These are phyloP conservation scores for Oscarella lobularis DNA, from an alignment of 37 sponge, comb jelly and placozoan genomes.

Conservation along the genomic window DNA sequence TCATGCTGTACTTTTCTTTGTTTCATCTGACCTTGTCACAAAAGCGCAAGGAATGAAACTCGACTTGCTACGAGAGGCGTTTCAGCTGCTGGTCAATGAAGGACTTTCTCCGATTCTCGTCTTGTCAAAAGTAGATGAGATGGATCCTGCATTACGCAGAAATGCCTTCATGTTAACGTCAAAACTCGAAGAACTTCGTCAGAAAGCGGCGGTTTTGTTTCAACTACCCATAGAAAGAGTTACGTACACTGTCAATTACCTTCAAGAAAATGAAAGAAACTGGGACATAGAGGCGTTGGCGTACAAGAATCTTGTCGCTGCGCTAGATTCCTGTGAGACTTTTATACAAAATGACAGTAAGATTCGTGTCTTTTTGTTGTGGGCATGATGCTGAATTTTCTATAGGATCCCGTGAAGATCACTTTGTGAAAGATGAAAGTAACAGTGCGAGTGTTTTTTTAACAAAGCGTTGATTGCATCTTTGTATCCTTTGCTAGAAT, in stretches of 20 bases:
- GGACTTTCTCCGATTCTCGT: background rate
- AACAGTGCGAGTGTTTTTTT: too few species aligned
- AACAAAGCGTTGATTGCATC: too few species aligned
- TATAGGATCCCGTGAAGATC: too few species aligned
- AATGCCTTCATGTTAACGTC: background rate
- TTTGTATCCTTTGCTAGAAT: too few species aligned
- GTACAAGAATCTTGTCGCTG: background rate
- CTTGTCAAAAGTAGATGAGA: background rate
- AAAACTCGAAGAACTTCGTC: background rate
- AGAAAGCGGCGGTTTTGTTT: background rate
- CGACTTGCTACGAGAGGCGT: background rate
- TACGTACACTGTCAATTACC: background rate
- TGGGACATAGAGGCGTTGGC: background rate
- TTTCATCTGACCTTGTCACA: background rate
- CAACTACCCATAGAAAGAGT: background rate
- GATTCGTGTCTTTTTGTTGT: too few species aligned
- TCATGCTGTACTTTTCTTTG: background rate
- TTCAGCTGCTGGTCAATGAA: background rate
- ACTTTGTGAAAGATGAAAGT: too few species aligned
- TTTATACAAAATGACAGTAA: too few species aligned
- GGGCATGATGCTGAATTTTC: too few species aligned
- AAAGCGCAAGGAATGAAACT: background rate
- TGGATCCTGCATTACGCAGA: background rate
- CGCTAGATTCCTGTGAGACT: background rate
- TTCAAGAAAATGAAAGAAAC: background rate